Evolutionary conservation across 1,140 invertebrate species (phyloP).

Genomic region (Atta colombica): DNA sequence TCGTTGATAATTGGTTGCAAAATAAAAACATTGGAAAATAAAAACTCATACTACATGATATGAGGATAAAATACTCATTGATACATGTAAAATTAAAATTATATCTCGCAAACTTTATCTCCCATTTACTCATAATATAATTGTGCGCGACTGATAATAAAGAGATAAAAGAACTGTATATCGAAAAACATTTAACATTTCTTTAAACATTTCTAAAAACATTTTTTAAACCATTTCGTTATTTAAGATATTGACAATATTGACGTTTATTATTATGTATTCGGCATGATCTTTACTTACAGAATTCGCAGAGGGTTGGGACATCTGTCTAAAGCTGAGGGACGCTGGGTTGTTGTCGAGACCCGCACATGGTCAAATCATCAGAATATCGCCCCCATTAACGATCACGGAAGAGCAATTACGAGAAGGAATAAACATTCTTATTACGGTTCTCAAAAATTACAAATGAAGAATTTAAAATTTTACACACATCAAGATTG

Average conservation of each 20-base stretch:
- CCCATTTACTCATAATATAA: neutral
- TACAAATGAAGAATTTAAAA: conserved; percentile 49
- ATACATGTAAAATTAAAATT: conserved; percentile 16
- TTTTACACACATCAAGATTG: neutral
- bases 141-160: neutral
- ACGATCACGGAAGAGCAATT: conserved; percentile 90
- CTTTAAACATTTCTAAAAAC: too few relatives aligned
- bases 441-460: conserved; percentile 58
- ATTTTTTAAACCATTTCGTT: too few relatives aligned
- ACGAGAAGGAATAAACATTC: conserved; percentile 88
- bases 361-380: conserved; percentile 92
- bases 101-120: conserved; percentile 17
- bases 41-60: neutral
- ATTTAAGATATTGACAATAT: neutral
- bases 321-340: conserved; percentile 90
- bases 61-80: conserved; percentile 20
- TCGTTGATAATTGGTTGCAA: neutral
- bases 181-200: neutral
- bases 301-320: conserved; percentile 90
- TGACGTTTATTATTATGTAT: neutral
- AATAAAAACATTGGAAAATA: neutral
- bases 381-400: conserved; percentile 92
- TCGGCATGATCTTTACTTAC: conserved; percentile 55
- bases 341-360: conserved; percentile 92
- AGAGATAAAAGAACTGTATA: neutral